These are phyloP conservation scores for Lissonota sp. DNA, from an alignment of 2,888 invertebrate genomes.

Conservation along the genomic window DNA sequence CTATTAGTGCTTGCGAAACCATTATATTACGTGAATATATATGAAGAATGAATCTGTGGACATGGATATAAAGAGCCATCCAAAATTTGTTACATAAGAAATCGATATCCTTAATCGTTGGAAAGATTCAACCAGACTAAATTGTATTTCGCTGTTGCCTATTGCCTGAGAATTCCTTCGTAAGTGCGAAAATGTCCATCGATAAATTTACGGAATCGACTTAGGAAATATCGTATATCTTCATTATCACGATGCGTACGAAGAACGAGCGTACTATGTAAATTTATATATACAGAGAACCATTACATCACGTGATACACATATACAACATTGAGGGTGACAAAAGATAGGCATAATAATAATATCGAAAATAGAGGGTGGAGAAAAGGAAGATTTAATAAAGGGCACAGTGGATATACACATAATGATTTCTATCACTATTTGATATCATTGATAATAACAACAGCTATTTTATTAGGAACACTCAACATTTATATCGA, in stretches of 20 bases:
- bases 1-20: slow-evolving; percentile 30
- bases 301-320: not conserved
- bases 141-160: no score
- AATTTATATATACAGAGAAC: slow-evolving; percentile 1
- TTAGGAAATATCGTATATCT: slow-evolving; percentile 63
- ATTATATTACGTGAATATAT: slow-evolving; percentile 43
- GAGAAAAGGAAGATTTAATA: not conserved
- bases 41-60: no score
- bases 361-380: not conserved
- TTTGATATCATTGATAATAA: no score
- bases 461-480: no score
- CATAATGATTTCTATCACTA: not conserved
- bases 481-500: no score
- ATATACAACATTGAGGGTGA: slow-evolving; percentile 4
- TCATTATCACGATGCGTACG: slow-evolving; percentile 49
- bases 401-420: not conserved
- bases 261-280: slow-evolving; percentile 2
- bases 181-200: not conserved
- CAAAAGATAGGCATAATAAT: not conserved
- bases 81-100: no score
- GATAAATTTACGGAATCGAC: slow-evolving; percentile 64
- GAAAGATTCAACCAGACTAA: no score
- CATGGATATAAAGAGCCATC: no score
- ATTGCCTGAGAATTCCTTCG: slow-evolving; percentile 6
- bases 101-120: no score